Evolutionary conservation across 2,113 vertebrate species (phyloP).

Genomic region (Acinonyx jubatus): DNA sequence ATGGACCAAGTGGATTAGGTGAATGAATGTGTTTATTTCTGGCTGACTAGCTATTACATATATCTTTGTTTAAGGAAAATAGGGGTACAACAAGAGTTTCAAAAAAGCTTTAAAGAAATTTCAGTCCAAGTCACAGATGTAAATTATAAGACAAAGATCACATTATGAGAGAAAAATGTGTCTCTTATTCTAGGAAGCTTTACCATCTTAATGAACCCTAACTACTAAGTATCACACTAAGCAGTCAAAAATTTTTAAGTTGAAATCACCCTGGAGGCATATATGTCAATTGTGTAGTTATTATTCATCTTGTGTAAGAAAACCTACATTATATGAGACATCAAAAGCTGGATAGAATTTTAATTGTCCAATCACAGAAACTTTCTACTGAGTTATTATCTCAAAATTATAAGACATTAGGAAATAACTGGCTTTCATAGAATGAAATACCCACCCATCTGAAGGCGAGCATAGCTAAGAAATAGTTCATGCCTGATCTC

Average conservation of each 20-base stretch:
- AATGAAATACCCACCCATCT: background rate
- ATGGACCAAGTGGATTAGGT: background rate
- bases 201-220: background rate
- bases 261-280: background rate
- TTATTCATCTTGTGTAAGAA: conserved; percentile 12
- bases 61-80: background rate
- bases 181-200: background rate
- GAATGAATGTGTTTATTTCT: background rate
- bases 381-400: background rate
- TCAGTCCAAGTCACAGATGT: background rate
- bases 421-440: background rate
- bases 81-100: background rate
- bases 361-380: background rate
- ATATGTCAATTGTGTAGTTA: background rate
- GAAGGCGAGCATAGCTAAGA: background rate
- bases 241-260: background rate
- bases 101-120: conserved; percentile 8
- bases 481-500: background rate
- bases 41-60: background rate
- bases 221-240: background rate
- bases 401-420: background rate
- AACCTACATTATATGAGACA: background rate
- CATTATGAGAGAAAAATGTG: background rate
- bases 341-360: conserved; percentile 38
- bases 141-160: conserved; percentile 34